Base-by-base conservation (phyloP, 2,888 invertebrate genomes). In the Tanytarsus gracilentus region DNA sequence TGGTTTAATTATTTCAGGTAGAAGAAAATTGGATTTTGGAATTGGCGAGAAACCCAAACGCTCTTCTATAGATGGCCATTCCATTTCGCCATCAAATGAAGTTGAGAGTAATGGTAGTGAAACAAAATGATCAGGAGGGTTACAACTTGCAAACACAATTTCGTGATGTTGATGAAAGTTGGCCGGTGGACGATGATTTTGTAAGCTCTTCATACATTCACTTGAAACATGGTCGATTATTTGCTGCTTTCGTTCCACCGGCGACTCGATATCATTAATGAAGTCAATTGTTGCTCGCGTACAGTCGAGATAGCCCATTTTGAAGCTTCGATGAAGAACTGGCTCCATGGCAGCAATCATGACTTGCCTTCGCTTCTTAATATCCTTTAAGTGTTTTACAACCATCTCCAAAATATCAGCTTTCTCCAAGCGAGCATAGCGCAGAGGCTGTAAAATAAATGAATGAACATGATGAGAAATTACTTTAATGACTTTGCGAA, bases 331-430 rank as follows among this genome's bases (percentile, higher is more conserved):
- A 16, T 40, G 40, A 3, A 55, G 14, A 16, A 26, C 27, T 27
- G 55, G 55, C 18, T 55, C 55, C 55, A 55, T 55, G 14, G 55
- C 36, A 1, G 55, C 27, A 26, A 55, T 55, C 55, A 55, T 55
- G 1, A 40, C 55, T 40, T 55, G 55, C 5, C 55, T n/a, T 40
- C 55, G 23, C 27, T 55, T 55, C 39, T 55, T 55, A 6, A 55
- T 18, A 55, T 55, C 55, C 14, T 55, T 55, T 14, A 55, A 40
- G 26, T 55, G 33, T 16, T 55, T 55, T 7, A 55, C 55, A 3
- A 55, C 55, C 55, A 55, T 55, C 23, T 55, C 55, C n/a, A 55
- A 18, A 55, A 55, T 55, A 27, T 55, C 55, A n/a, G 55, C 55
- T 39, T 55, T 55, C 40, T 55, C 55, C 18, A 55, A 40, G 11